Evolutionary conservation across 2,113 vertebrate genomes (phyloP), one percentile per base, ranked within the genome.

Genomic region (Salminus brasiliensis): DNA sequence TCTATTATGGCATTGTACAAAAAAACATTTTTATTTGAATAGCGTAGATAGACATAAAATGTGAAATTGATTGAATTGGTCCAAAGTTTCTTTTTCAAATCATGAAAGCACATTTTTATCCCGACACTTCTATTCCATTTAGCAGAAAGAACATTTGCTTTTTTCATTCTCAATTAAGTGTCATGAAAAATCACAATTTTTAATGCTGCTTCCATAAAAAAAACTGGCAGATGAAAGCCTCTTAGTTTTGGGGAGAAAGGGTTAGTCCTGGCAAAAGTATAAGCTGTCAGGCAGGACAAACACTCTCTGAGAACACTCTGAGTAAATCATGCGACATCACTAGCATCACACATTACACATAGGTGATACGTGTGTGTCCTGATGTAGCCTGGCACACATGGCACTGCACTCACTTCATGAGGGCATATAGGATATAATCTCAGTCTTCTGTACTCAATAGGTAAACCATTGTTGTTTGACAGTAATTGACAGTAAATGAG

Each of bases 211-310:
- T 45, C 55, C 30, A 74, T 59, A 53, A 78, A 52, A 39, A 49
- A 21, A 66, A 81, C 49, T 63, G 45, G 63, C 74, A 67, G 45
- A 9, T 30, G 25, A 79, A 84, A 81, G 65, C 75, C 39, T 78
- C 65, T 65, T 74, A 78, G 41, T 29, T 21, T 3, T 52, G 1
- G 21, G 43, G 52, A 59, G 74, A 75, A 74, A 29, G 49, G 5
- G n/a, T 43, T 79, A 65, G 47, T 76, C 65, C 66, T 59, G 1
- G 4, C 18, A 15, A 55, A 57, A 39, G 45, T 45, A 47, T 74
- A 47, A 74, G 25, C 53, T 75, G 57, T 47, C 10, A 52, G 57
- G 23, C 52, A 53, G 49, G 29, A 47, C n/a, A 41, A 60, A 75
- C 60, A 65, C n/a, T 30, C 36, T 53, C 9, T 5, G 43, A 45